Base-by-base conservation (phyloP, 1,140 invertebrate genomes). In the Thaumatotibia leucotreta region DNA sequence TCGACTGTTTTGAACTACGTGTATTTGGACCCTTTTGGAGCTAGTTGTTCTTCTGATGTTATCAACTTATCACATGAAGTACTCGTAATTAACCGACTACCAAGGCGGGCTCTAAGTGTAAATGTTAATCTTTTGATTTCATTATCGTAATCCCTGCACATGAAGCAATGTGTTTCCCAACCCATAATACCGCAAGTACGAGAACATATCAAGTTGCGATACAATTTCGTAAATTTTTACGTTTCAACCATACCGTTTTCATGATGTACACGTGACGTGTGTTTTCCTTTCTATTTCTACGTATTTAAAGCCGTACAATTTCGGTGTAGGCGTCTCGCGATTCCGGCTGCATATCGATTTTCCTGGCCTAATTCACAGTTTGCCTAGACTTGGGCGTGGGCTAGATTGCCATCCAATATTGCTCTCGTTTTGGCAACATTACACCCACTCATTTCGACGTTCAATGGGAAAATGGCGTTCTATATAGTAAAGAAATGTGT, bases 351-450 rank as follows among this genome's bases (percentile, higher is more conserved):
- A 17, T 65, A 73, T 73, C 65, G 71, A 73, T 69, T 69, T 69
- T 67, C 58, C 49, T 67, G 71, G 32, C 71, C 71, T 66, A 73
- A 67, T 69, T 72, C 70, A 33, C 35, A 39, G 58, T 61, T 14
- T 29, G 64, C 52, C 65, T 69, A 66, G 70, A 64, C 50, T 66
- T 63, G 63, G 61, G 33, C 68, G 71, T 66, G 63, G 66, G 71
- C 65, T 63, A 49, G 33, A 67, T 67, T 49, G 20, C 9, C 22
- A n/a, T 2, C n/a, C 27, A 5, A 29, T 58, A 58, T 58, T 54
- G 50, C 35, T 29, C 27, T 29, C 50, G 27, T 14, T 27, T 58
- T 14, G 52, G 24, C 23, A 24, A 24, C 22, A 11, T 54, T 27
- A 29, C 24, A 52, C 20, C 20, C 50, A 52, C 52, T 58, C 11